Conservation (phyloP, 53 echinoderm and acorn worm genomes). For the Holothuria scabra region DNA sequence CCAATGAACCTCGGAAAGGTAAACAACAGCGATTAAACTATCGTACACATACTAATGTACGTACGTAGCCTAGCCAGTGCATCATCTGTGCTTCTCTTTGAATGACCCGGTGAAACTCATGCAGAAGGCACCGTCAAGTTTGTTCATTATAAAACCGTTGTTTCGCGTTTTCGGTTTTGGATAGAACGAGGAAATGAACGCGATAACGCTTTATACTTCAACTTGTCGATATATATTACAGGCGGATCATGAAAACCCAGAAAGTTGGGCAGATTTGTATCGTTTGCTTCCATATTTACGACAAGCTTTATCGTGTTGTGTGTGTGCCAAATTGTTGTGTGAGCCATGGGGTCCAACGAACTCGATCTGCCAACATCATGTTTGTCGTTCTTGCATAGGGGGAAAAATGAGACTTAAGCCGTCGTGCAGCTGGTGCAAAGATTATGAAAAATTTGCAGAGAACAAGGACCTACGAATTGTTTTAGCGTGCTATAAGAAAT, state of each 20-base stretch:
- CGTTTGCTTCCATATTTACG: conserved; percentile 95
- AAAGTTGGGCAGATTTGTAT: conserved; percentile 97
- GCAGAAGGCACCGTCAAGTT: too few relatives aligned
- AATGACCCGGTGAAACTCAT: too few relatives aligned
- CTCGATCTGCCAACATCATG: conserved; percentile 96
- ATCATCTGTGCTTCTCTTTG: too few relatives aligned
- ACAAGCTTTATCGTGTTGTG: conserved; percentile 99
- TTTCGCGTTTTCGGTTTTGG: too few relatives aligned
- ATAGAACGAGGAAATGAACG: conserved; percentile 72
- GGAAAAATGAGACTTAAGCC: conserved; percentile 96
- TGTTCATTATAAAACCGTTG: too few relatives aligned
- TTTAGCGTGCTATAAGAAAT: conserved; percentile 93
- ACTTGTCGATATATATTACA: conserved; percentile 98
- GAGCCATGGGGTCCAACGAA: conserved; percentile 93
- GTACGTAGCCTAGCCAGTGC: background rate
- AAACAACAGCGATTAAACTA: conserved; percentile 29
- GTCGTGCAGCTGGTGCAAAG: conserved; percentile 98
- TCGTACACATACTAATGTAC: background rate
- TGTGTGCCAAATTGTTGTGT: conserved; percentile 81
- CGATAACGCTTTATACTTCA: conserved; percentile 95
- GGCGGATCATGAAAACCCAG: conserved; percentile 86
- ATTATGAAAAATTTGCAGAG: conserved; percentile 82
- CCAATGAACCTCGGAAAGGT: conserved; percentile 29
- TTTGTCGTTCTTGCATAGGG: conserved; percentile 86
- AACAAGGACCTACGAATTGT: conserved; percentile 87